Conservation (phyloP, 1,140 invertebrate species). For the Lepidurus couesii region DNA sequence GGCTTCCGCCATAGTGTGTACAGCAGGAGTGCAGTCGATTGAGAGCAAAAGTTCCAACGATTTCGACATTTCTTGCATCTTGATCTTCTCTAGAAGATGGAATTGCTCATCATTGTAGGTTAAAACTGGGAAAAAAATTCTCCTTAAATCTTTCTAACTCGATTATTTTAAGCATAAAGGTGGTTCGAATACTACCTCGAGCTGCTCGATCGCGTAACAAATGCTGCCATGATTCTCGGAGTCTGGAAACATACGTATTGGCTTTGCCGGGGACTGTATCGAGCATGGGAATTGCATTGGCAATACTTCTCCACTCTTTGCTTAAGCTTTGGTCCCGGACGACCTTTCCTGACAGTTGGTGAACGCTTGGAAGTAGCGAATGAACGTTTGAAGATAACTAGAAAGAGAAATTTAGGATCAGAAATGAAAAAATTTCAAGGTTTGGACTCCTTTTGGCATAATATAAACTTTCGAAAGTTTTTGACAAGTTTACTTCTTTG, state of each 20-base stretch:
- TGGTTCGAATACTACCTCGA: constrained; percentile 36
- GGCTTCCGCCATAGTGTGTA: constrained; percentile 61
- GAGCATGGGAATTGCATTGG: constrained; percentile 52
- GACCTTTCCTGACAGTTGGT: constrained; percentile 49
- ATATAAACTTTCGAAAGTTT: background rate
- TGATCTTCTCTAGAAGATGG: constrained; percentile 77
- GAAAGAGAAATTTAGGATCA: background rate
- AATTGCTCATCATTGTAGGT: constrained; percentile 92
- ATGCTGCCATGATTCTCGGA: constrained; percentile 87
- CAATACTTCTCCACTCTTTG: constrained; percentile 67
- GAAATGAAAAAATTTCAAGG: background rate
- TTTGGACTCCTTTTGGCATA: background rate
- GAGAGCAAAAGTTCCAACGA: constrained; percentile 59
- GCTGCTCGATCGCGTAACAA: constrained; percentile 78
- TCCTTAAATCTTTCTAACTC: too few relatives aligned
- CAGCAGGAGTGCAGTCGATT: constrained; percentile 57
- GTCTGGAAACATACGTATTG: constrained; percentile 63
- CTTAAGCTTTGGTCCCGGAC: constrained; percentile 47
- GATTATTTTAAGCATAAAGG: too few relatives aligned
- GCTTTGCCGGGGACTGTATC: constrained; percentile 62
- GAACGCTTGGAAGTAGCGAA: constrained; percentile 46
- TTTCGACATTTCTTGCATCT: constrained; percentile 59
- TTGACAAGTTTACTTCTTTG: background rate
- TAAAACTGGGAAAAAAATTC: constrained; percentile 43
- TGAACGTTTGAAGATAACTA: constrained; percentile 5